A percentile compares a stretch with the other conserved stretches of the same genome.
These are phyloP conservation scores for Progne subis DNA, from an alignment of 2,113 vertebrate species.

Conservation along the genomic window DNA sequence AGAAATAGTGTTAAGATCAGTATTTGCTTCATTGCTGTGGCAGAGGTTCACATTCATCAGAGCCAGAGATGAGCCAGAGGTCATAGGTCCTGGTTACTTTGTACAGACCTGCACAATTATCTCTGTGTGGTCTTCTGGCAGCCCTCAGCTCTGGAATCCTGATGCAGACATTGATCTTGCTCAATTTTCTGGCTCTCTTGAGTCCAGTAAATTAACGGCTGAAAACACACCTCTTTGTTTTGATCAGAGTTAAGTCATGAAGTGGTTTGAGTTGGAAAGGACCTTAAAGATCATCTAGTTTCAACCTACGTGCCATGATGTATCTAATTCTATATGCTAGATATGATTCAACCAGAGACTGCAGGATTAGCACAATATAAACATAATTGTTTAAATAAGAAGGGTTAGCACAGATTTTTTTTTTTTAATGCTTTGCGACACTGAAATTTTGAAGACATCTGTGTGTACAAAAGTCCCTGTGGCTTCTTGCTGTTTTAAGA, in stretches of 20 bases:
- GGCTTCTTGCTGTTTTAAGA: background rate
- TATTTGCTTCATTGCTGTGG: background rate
- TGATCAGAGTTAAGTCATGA: background rate
- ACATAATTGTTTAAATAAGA: background rate
- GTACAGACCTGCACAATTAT: background rate
- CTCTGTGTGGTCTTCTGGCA: background rate
- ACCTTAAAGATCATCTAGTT: background rate
- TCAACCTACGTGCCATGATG: background rate
- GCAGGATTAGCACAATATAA: background rate
- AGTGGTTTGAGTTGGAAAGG: background rate
- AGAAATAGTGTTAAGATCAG: background rate
- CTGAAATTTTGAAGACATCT: background rate
- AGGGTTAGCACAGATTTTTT: background rate
- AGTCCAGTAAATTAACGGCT: background rate
- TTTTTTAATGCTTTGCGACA: background rate
- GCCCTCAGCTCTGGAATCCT: background rate
- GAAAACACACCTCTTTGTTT: background rate
- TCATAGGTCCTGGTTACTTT: background rate
- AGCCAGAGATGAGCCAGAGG: background rate
- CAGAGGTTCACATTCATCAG: background rate
- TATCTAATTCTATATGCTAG: background rate
- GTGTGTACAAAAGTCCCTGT: background rate
- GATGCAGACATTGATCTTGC: background rate
- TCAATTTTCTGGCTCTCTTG: rapidly evolving
- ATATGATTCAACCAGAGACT: background rate